Base-by-base conservation (phyloP, 1,140 invertebrate genomes). In the Nymphalis io region DNA sequence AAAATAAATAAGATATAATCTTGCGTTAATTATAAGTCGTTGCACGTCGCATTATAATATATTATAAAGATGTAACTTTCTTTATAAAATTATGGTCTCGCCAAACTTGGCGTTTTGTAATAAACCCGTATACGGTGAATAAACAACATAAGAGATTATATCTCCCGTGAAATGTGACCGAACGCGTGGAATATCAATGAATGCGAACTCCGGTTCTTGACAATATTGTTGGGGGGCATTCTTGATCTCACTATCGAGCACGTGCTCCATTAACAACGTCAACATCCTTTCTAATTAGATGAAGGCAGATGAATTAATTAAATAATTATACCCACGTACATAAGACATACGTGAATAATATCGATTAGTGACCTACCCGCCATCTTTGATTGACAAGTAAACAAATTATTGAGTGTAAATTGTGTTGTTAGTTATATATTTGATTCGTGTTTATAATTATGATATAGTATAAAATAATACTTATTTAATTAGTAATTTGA, bases 31-130 rank as follows among this genome's bases (percentile, higher is more conserved):
- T 27, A 55, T 27, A 55, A 55, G n/a, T 55, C 51, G 51, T 55
- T 55, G 20, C 51, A 16, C 51, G 18, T 12, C 11, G n/a, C 20
- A 55, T 55, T 55, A 12, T 55, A 55, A 23, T 27, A 27, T 62
- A 20, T 62, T 20, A 62, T 62, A 62, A 53, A 62, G 46, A 51
- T 62, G 60, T 62, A 62, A 62, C 60, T 62, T 62, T 62, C 60
- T 62, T 62, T 38, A 33, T 51, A 12, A 39, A 62, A 53, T 62
- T 51, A 62, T 62, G 18, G 15, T 44, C 23, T 27, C 27, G 48
- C 44, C 27, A 38, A 38, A 62, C 44, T 62, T 61, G 60, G 60
- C n/a, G 21, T 62, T 62, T 51, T 53, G 60, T 51, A 51, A 62
- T 62, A 62, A 62, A 53, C 46, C 46, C 60, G 23, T 51, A 53